These are phyloP conservation scores for Augiades crinisus DNA, from an alignment of 2,888 invertebrate species.

Conservation along the genomic window DNA sequence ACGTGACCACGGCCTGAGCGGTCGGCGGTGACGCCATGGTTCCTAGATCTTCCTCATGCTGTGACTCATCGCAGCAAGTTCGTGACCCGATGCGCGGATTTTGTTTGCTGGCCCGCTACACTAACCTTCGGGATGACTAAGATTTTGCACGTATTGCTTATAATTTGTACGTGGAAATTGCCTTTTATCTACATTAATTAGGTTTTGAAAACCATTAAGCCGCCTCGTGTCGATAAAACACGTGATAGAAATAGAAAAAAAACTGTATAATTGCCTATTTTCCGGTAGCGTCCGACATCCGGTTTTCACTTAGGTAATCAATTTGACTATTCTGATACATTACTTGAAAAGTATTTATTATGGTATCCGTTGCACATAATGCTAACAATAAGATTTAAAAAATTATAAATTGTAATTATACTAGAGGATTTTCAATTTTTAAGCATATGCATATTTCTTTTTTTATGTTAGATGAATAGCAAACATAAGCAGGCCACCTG, in stretches of 20 bases:
- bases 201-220: conserved; percentile 30
- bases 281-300: conserved; percentile 4
- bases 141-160: conserved; percentile 32
- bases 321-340: background rate
- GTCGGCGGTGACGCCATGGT: conserved; percentile 66
- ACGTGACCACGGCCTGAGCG: conserved; percentile 8
- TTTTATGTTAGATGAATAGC: no score
- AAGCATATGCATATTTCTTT: no score
- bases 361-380: background rate
- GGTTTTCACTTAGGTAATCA: background rate
- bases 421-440: no score
- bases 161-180: conserved; percentile 36
- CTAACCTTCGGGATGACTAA: conserved; percentile 53
- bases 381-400: background rate
- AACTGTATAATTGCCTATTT: conserved; percentile 3
- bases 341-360: background rate
- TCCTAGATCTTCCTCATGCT: conserved; percentile 69
- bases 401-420: no score
- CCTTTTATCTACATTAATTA: conserved; percentile 32
- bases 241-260: conserved; percentile 9
- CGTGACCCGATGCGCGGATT: conserved; percentile 71
- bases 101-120: conserved; percentile 54
- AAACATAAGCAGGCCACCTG: no score
- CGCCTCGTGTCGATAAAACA: conserved; percentile 3
- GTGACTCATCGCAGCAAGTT: conserved; percentile 64